These are phyloP conservation scores for Corvus moneduloides DNA, from an alignment of 2,113 vertebrate species.

Conservation along the genomic window DNA sequence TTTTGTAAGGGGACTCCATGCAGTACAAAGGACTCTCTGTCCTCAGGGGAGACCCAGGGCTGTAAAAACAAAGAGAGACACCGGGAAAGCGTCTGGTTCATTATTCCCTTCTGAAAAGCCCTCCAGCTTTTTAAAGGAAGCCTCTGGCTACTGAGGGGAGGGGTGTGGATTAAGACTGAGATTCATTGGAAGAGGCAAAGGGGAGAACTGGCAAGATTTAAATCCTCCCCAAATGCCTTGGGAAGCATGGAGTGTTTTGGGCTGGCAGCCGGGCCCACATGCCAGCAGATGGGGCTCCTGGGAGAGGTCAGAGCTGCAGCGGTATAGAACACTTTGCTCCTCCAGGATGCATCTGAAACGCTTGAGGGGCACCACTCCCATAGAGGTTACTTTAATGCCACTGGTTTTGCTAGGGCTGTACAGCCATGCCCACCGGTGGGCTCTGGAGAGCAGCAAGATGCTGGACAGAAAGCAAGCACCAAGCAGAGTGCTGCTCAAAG, in stretches of 20 bases:
- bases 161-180: slow-evolving; percentile 10
- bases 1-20: slow-evolving; percentile 34
- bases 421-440: not conserved
- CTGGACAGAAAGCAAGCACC: not conserved
- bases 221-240: not conserved
- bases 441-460: not conserved
- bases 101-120: slow-evolving; percentile 55
- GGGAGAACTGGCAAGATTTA: slow-evolving; percentile 22
- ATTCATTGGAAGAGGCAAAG: slow-evolving; percentile 33
- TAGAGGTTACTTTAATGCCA: not conserved
- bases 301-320: not conserved
- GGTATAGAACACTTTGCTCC: not conserved
- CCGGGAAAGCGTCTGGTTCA: slow-evolving; percentile 60
- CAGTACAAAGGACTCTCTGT: slow-evolving; percentile 52
- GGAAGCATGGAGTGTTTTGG: not conserved
- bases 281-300: not conserved
- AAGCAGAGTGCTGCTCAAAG: not conserved
- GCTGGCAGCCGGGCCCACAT: not conserved
- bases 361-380: not conserved
- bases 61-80: slow-evolving; percentile 57
- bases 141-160: not conserved
- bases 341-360: not conserved
- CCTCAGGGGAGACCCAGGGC: slow-evolving; percentile 42
- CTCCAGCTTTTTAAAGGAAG: slow-evolving; percentile 42
- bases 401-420: not conserved